Conservation (phyloP, 2,797 vertebrate species). For the Pseudomugil gertrudae region DNA sequence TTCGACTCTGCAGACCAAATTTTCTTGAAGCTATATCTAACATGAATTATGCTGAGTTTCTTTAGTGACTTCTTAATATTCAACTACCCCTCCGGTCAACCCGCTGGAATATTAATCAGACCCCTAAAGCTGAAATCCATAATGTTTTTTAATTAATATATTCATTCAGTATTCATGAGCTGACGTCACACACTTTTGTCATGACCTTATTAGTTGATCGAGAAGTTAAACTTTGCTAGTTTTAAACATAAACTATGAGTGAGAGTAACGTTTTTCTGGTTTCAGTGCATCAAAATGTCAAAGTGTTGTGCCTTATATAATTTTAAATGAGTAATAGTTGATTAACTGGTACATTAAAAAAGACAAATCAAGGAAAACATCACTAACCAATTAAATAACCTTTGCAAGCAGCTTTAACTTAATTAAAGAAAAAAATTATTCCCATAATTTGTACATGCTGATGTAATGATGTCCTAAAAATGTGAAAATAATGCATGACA, state of each 20-base stretch:
- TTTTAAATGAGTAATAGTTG: background rate
- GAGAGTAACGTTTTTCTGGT: background rate
- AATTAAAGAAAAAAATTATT: background rate
- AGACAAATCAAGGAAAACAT: background rate
- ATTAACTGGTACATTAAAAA: background rate
- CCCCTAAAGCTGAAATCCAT: conserved; percentile 54
- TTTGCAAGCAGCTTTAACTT: background rate
- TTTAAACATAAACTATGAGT: background rate
- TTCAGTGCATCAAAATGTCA: background rate
- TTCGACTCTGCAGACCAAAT: conserved; percentile 54
- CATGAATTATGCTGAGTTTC: conserved; percentile 51
- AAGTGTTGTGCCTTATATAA: background rate
- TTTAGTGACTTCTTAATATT: conserved; percentile 52
- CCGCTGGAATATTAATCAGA: conserved; percentile 42
- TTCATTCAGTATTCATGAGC: conserved; percentile 17
- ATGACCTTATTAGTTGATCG: background rate
- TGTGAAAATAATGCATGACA: background rate
- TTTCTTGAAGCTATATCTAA: conserved; percentile 51
- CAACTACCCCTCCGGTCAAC: conserved; percentile 12
- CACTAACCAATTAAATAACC: background rate
- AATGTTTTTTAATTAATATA: conserved; percentile 56
- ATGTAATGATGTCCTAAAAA: background rate
- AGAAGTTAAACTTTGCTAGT: background rate
- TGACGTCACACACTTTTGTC: background rate
- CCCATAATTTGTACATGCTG: background rate